A percentile compares a stretch with the other conserved stretches of the same genome.
Conservation (phyloP, 2,888 invertebrate genomes). For the Saturnia japonica region DNA sequence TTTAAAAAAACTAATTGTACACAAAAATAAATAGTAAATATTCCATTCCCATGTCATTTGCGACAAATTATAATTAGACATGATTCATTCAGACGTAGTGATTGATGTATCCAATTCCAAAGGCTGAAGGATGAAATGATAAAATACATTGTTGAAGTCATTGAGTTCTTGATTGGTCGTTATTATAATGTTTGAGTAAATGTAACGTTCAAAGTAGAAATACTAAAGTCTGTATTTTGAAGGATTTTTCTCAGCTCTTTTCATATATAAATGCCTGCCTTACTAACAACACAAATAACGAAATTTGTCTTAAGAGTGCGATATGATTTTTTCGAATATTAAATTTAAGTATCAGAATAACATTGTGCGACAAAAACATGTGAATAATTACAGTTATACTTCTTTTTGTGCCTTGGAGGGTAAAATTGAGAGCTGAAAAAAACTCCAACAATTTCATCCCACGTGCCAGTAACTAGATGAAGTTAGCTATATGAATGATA, state of each 20-base stretch:
- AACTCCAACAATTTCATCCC: too few relatives aligned
- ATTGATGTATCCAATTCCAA: slow-evolving; percentile 1
- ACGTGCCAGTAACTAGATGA: too few relatives aligned
- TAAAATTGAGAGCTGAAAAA: too few relatives aligned
- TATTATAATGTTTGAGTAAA: background rate
- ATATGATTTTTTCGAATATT: too few relatives aligned
- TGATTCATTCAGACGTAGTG: slow-evolving; percentile 4
- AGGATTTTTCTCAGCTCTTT: background rate
- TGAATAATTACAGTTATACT: too few relatives aligned
- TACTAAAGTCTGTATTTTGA: background rate
- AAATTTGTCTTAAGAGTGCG: too few relatives aligned
- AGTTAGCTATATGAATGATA: too few relatives aligned
- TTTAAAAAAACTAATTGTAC: too few relatives aligned
- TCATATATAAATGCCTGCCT: background rate
- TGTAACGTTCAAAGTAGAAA: background rate
- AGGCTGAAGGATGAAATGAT: slow-evolving; percentile 5
- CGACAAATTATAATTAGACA: slow-evolving; percentile 9
- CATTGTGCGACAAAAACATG: too few relatives aligned
- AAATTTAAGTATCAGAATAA: too few relatives aligned
- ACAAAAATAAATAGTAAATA: too few relatives aligned
- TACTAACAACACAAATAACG: background rate
- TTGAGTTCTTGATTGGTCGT: background rate
- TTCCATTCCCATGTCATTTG: background rate
- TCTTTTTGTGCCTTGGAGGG: too few relatives aligned
- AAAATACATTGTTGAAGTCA: background rate